Percentiles rank a stretch among this genome's conserved stretches.
These are phyloP conservation scores for Cydia amplana DNA, from an alignment of 1,140 invertebrate species.

Conservation along the genomic window DNA sequence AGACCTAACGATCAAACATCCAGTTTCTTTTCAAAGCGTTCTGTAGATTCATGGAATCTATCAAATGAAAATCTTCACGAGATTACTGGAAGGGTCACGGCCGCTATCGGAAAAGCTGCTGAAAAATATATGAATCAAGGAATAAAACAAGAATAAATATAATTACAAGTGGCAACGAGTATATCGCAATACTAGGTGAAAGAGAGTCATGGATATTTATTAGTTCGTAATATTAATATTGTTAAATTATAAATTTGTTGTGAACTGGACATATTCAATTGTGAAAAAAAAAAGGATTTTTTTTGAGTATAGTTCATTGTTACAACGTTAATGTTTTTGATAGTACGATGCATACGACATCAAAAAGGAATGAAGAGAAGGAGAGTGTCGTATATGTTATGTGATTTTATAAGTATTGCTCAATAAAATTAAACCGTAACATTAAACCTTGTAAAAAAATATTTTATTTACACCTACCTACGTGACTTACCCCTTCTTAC, in stretches of 20 bases:
- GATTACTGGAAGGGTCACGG: constrained; percentile 65
- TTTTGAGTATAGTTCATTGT: constrained; percentile 73
- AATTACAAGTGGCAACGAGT: constrained; percentile 33
- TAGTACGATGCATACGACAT: background rate
- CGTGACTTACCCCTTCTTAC: background rate
- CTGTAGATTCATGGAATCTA: constrained; percentile 61
- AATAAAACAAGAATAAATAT: constrained; percentile 47
- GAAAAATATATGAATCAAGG: constrained; percentile 63
- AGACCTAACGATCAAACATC: constrained; percentile 65
- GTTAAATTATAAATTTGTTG: constrained; percentile 50
- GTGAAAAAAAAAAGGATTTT: background rate
- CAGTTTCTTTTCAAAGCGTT: constrained; percentile 67
- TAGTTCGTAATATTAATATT: background rate
- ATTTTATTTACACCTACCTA: constrained; percentile 1
- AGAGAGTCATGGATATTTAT: background rate
- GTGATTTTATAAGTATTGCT: constrained; percentile 15
- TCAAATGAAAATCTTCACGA: constrained; percentile 67
- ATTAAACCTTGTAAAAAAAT: background rate
- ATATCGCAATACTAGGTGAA: constrained; percentile 40
- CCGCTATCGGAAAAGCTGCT: constrained; percentile 63
- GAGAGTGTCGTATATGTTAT: background rate
- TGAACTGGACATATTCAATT: constrained; percentile 74
- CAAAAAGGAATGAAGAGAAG: background rate
- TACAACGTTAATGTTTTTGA: constrained; percentile 48
- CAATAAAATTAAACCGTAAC: constrained; percentile 25